These are phyloP conservation scores for Rhinogobius similis DNA, from an alignment of 2,113 vertebrate species.

Conservation along the genomic window DNA sequence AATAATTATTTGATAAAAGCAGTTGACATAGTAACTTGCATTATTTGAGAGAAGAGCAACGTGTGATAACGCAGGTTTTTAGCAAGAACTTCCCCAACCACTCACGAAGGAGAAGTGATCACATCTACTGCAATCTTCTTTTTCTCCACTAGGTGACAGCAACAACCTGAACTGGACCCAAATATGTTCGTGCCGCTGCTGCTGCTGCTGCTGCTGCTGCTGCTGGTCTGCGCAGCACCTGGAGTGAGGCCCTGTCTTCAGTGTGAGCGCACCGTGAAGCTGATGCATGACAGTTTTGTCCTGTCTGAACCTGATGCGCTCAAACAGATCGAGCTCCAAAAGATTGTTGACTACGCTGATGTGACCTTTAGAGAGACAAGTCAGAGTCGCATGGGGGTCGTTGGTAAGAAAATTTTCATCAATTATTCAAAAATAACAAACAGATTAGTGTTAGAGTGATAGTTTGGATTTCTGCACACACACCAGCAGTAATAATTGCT, in stretches of 20 bases:
- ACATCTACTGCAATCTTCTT: background rate
- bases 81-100: too few relatives aligned
- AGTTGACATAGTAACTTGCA: too few relatives aligned
- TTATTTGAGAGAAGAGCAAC: too few relatives aligned
- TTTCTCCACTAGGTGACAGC: constrained; percentile 56
- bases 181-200: constrained; percentile 43
- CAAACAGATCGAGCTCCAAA: constrained; percentile 54
- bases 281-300: constrained; percentile 61
- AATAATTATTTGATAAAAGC: too few relatives aligned
- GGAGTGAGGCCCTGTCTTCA: constrained; percentile 65
- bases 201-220: constrained; percentile 39
- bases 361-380: constrained; percentile 58
- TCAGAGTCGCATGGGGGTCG: constrained; percentile 48
- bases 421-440: background rate
- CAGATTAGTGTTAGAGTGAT: too few relatives aligned
- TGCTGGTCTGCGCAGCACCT: constrained; percentile 35
- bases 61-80: too few relatives aligned
- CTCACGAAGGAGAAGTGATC: too few relatives aligned
- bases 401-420: constrained; percentile 18
- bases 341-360: constrained; percentile 56
- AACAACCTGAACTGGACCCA: constrained; percentile 17
- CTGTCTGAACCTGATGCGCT: constrained; percentile 24
- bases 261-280: constrained; percentile 61
- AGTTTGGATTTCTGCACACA: too few relatives aligned
- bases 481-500: background rate